These are phyloP conservation scores for Electrophaes corylata DNA, from an alignment of 2,888 invertebrate species.

Conservation along the genomic window DNA sequence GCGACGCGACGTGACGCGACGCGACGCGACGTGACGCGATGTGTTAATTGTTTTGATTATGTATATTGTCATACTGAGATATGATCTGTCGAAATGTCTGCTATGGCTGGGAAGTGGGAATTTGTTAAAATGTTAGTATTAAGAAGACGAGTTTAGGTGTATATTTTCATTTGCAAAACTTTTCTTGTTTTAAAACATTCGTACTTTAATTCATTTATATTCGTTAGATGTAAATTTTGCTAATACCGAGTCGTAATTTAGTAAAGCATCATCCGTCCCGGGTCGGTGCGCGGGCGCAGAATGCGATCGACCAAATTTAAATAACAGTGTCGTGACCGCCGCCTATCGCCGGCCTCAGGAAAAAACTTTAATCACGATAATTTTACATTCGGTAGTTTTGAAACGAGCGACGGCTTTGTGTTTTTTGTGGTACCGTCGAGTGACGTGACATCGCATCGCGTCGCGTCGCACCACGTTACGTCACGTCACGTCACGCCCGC, in stretches of 20 bases:
- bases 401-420: slow-evolving; percentile 34
- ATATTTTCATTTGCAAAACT: too few species aligned
- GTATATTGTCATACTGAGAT: too few species aligned
- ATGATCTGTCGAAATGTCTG: too few species aligned
- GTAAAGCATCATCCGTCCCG: not conserved
- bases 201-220: too few species aligned
- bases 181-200: too few species aligned
- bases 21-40: too few species aligned
- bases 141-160: too few species aligned
- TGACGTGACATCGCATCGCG: not conserved
- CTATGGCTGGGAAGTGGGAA: too few species aligned
- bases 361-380: slow-evolving; percentile 41
- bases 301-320: slow-evolving; percentile 17
- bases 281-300: not conserved
- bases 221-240: too few species aligned
- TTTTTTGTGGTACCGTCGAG: slow-evolving; percentile 33
- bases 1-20: too few species aligned
- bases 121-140: too few species aligned
- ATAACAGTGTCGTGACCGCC: slow-evolving; percentile 30
- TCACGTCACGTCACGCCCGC: not conserved
- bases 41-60: too few species aligned
- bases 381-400: slow-evolving; percentile 42
- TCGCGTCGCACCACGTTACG: not conserved
- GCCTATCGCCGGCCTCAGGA: slow-evolving; percentile 21
- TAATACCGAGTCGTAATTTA: not conserved